Evolutionary conservation across 1,140 invertebrate species (phyloP).

Genomic region (Bombus sylvicola): DNA sequence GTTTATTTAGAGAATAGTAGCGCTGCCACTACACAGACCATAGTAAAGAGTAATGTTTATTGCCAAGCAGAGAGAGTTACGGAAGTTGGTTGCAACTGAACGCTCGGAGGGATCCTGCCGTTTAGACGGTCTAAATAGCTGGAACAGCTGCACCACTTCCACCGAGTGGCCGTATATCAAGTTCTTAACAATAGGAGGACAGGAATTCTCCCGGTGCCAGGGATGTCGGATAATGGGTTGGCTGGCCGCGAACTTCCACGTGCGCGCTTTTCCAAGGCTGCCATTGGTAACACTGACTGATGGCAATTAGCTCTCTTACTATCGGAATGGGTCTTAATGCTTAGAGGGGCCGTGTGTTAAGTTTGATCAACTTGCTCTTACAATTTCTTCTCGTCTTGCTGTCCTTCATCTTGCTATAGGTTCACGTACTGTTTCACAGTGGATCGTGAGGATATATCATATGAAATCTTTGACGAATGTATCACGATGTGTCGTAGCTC

Average conservation of each 20-base stretch:
- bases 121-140: slow-evolving; percentile 7
- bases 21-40: neutral
- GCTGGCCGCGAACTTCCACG: neutral
- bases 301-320: neutral
- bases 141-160: slow-evolving; percentile 4
- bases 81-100: neutral
- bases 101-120: neutral
- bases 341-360: neutral
- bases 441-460: too few relatives aligned
- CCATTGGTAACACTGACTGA: neutral
- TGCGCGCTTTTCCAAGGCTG: neutral
- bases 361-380: neutral
- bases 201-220: neutral
- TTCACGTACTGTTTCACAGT: too few relatives aligned
- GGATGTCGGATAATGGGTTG: neutral
- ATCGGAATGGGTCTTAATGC: neutral
- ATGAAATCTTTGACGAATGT: too few relatives aligned
- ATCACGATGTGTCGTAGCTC: too few relatives aligned
- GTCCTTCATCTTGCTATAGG: too few relatives aligned
- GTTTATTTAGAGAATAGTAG: neutral
- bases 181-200: slow-evolving; percentile 28
- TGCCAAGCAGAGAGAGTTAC: neutral
- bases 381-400: neutral
- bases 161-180: slow-evolving; percentile 12
- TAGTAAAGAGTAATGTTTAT: neutral